Base-by-base conservation (phyloP, 2,888 invertebrate species). In the Agriopis leucophaearia region DNA sequence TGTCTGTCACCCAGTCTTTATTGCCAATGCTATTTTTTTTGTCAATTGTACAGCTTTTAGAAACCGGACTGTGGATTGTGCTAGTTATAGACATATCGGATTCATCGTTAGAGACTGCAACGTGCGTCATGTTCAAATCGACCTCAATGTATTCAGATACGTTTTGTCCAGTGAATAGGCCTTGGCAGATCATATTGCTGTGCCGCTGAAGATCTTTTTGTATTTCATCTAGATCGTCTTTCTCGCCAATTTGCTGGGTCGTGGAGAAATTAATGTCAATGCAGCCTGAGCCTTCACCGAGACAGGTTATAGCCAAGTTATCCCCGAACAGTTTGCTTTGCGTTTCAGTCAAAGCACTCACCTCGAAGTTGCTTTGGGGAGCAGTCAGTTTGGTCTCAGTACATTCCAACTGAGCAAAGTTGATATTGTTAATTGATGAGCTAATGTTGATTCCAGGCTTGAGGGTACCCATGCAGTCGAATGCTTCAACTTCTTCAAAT, bases 21-120 rank as follows among this genome's bases (percentile, higher is more conserved):
- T 50, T 27, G 42, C 77, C 42, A 15, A 52, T 35, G 45, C 13
- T 73, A 2, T 66, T 36, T 66, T 80, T 85, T 15, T 77, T 86
- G 16, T 82, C 78, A 48, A 76, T 56, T 0, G 78, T 77, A 44
- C 61, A 68, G 57, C 68, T 85, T 73, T 81, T 86, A 9, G 84
- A 80, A 0, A 85, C 73, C 0, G 89, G 88, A 68, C 83, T 86
- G 0, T 76, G 81, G 15, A 93, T 79, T 0, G 87, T 88, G 38
- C 91, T 90, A 0, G 92, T 92, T 44, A 92, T 89, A 0, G 92
- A 92, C 91, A 93, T 92, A 71, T 93, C 89, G 13, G 83, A 87
- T 7, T 84, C 86, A 27, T 88, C 85, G 51, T 77, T 82, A 2
- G 68, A 77, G 1, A 82, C 27, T 0, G 72, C 77, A 8, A 81